Conservation (phyloP, 2,797 vertebrate species). For the Cryptoprocta ferox region DNA sequence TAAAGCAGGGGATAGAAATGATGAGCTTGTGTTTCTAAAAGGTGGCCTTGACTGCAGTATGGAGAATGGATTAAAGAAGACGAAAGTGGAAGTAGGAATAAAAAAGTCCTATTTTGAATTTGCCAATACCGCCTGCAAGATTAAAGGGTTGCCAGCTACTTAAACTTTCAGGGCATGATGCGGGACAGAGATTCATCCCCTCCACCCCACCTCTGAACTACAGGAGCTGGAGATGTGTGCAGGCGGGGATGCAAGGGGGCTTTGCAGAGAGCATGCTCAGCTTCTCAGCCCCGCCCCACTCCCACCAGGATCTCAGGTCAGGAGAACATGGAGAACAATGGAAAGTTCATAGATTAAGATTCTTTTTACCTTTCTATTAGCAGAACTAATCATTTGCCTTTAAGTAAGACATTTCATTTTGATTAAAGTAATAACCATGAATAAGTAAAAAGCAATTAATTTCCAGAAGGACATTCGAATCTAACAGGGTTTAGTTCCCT, state of each 20-base stretch:
- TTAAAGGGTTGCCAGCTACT: constrained; percentile 37
- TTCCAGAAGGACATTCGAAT: constrained; percentile 63
- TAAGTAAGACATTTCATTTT: constrained; percentile 77
- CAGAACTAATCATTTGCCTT: constrained; percentile 72
- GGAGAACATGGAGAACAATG: constrained; percentile 63
- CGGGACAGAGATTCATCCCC: not conserved
- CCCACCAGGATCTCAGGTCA: not conserved
- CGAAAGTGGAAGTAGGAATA: constrained; percentile 28
- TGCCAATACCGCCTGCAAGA: constrained; percentile 52
- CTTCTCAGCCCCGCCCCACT: not conserved
- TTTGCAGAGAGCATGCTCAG: not conserved
- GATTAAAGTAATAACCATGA: constrained; percentile 71
- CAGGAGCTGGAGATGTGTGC: not conserved
- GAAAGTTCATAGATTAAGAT: constrained; percentile 57
- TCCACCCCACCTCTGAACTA: rapidly evolving
- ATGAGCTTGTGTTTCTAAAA: constrained; percentile 68
- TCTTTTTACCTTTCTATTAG: constrained; percentile 71
- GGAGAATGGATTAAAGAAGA: constrained; percentile 70
- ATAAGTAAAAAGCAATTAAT: constrained; percentile 76
- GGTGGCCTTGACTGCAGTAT: constrained; percentile 34
- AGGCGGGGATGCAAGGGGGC: not conserved
- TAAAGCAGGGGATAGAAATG: constrained; percentile 46
- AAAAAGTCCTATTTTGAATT: constrained; percentile 52
- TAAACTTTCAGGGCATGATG: not conserved
- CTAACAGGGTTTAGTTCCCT: constrained; percentile 64